Conservation (phyloP, 2,888 invertebrate genomes). For the Papilio demoleus region DNA sequence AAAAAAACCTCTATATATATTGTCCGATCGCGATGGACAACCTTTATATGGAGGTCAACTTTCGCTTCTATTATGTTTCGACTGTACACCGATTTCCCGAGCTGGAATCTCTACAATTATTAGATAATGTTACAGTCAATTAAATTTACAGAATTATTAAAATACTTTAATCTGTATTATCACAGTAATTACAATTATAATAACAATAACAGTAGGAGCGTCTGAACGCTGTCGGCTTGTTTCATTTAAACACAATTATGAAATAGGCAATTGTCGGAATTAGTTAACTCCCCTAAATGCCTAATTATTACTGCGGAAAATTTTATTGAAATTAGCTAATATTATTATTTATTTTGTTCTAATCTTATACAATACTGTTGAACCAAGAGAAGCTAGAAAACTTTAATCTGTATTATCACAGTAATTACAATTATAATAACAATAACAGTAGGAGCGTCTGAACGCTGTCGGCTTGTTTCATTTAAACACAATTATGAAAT, state of each 20-base stretch:
- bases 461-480: constrained; percentile 6
- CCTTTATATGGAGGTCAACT: too few relatives aligned
- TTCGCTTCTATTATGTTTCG: too few relatives aligned
- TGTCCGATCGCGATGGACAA: too few relatives aligned
- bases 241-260: constrained; percentile 28
- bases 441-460: constrained; percentile 8
- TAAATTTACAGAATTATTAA: neutral
- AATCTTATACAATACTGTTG: too few relatives aligned
- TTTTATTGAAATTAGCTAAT: neutral
- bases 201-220: constrained; percentile 15
- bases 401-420: constrained; percentile 19
- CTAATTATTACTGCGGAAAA: neutral
- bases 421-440: constrained; percentile 26
- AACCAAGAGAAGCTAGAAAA: too few relatives aligned
- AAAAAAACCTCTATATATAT: too few relatives aligned
- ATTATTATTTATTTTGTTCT: too few relatives aligned
- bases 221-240: neutral
- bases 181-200: constrained; percentile 21
- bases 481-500: constrained; percentile 25
- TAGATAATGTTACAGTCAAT: neutral
- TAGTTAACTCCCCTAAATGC: constrained; percentile 13
- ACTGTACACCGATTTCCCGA: too few relatives aligned
- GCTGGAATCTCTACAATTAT: neutral
- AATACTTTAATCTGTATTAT: constrained; percentile 20
- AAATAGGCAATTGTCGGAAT: constrained; percentile 17